A percentile compares a stretch with the other conserved stretches of the same genome.
Conservation (phyloP, 2,888 invertebrate genomes). For the Drosophila anomalata region DNA sequence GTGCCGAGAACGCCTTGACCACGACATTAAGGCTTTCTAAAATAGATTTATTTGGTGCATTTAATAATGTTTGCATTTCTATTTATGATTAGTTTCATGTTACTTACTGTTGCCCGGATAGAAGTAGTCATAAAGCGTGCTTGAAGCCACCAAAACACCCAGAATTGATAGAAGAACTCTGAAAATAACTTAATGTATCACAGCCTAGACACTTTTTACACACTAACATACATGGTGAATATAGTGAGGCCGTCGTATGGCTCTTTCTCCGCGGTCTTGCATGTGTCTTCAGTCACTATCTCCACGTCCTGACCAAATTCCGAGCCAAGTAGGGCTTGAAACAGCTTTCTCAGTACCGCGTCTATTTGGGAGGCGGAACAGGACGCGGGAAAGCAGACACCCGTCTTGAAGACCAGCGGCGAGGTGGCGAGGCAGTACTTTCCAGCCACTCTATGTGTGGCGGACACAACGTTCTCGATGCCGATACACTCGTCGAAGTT, state of each 20-base stretch:
- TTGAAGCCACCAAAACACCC: constrained; percentile 12
- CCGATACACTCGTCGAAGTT: constrained; percentile 84
- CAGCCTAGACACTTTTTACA: too few species aligned
- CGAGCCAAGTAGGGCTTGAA: constrained; percentile 23
- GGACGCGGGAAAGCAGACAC: constrained; percentile 68
- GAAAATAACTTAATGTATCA: background rate
- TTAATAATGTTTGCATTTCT: too few species aligned
- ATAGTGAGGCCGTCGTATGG: constrained; percentile 63
- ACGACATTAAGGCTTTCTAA: constrained; percentile 14
- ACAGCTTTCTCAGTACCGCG: constrained; percentile 38
- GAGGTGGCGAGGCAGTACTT: constrained; percentile 52
- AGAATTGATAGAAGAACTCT: constrained; percentile 52
- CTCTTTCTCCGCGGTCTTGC: constrained; percentile 41
- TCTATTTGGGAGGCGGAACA: constrained; percentile 57
- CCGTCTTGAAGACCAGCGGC: constrained; percentile 46
- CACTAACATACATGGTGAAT: constrained; percentile 67
- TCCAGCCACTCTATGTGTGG: constrained; percentile 27
- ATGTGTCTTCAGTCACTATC: constrained; percentile 10
- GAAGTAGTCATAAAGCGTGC: constrained; percentile 55
- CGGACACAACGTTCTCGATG: constrained; percentile 41
- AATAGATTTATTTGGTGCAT: constrained; percentile 2
- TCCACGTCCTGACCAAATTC: constrained; percentile 17
- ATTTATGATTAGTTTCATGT: background rate
- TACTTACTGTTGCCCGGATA: constrained; percentile 39
- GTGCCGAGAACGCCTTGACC: constrained; percentile 66